phyloP scores from a whole-genome alignment of 2,797 vertebrate species.

The Sebastes jordani region DNA sequence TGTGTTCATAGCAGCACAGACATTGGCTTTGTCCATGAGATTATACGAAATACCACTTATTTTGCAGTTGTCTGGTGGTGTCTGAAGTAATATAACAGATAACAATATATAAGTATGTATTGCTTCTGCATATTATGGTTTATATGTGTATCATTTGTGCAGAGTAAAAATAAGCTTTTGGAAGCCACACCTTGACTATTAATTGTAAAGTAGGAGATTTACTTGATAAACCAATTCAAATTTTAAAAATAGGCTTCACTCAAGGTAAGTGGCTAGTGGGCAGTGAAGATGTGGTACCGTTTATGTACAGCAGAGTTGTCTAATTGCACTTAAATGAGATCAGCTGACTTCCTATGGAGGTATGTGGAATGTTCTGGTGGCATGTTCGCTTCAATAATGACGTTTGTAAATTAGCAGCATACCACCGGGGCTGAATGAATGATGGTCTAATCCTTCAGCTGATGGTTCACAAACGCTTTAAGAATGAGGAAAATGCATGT shows the following conservation, averaged over 20 bases:
- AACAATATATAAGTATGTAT: neutral
- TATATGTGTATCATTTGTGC: neutral
- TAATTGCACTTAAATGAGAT: neutral
- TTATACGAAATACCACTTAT: no score
- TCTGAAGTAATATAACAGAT: no score
- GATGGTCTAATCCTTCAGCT: neutral
- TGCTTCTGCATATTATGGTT: neutral
- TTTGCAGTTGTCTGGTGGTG: neutral
- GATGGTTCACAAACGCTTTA: neutral
- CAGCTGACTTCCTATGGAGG: neutral
- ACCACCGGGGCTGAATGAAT: neutral
- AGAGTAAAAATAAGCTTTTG: neutral
- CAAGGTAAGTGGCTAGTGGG: neutral
- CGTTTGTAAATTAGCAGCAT: neutral
- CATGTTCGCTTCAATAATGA: neutral
- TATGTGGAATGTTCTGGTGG: neutral
- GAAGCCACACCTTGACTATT: neutral
- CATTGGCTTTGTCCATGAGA: neutral
- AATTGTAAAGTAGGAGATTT: neutral
- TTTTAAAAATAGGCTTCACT: neutral
- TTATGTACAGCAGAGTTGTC: neutral
- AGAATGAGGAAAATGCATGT: neutral
- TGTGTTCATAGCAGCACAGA: no score
- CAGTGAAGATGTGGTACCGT: neutral
- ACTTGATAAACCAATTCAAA: neutral